Percentiles rank a stretch among this genome's conserved stretches.
Evolutionary conservation across 2,888 invertebrate species (phyloP).

Genomic region (Microctonus brassicae): DNA sequence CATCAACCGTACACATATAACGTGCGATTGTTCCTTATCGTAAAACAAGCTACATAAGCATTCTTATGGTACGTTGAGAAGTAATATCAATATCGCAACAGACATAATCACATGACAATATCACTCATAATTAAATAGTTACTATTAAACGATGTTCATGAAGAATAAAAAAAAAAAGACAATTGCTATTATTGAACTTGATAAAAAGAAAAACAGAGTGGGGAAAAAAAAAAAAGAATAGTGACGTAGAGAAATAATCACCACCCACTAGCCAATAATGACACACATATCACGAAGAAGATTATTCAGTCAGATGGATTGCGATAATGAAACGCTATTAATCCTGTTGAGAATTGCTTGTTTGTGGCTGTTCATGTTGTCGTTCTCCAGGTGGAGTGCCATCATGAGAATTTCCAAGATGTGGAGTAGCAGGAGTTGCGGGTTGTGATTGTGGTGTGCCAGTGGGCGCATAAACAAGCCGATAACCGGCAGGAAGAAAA

Average conservation of each 20-base stretch:
- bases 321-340: conserved; percentile 12
- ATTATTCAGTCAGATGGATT: not conserved
- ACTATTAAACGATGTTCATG: not conserved
- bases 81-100: not conserved
- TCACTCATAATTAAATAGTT: not conserved
- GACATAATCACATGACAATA: not conserved
- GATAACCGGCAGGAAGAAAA: conserved; percentile 65
- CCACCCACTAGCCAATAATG: not conserved
- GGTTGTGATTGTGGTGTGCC: conserved; percentile 63
- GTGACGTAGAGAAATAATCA: not conserved
- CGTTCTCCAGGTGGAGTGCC: conserved; percentile 64
- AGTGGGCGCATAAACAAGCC: conserved; percentile 62
- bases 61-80: not conserved
- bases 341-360: conserved; percentile 16
- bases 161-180: conserved; percentile 3
- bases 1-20: not conserved
- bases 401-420: conserved; percentile 60
- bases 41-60: not conserved
- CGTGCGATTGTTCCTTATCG: not conserved
- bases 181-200: not conserved
- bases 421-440: conserved; percentile 65
- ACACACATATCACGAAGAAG: not conserved
- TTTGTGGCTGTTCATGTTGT: conserved; percentile 38
- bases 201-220: not conserved
- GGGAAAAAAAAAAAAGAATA: not conserved